Conservation (phyloP, 2,888 invertebrate species). For the Leucoma salicis region DNA sequence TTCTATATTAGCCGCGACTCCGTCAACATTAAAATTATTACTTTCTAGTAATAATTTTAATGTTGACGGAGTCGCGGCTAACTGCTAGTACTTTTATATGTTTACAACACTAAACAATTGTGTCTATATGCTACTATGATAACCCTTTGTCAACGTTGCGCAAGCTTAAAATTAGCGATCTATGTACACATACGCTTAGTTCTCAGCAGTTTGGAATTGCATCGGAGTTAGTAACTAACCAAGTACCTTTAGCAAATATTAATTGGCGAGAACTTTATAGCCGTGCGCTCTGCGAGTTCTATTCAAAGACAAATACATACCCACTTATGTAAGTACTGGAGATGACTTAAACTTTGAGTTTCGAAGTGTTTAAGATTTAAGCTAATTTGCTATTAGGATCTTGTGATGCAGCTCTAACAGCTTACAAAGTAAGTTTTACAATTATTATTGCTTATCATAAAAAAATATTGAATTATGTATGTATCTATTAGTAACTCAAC, state of each 20-base stretch:
- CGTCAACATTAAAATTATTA: no score
- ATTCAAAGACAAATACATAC: constrained; percentile 56
- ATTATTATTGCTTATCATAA: no score
- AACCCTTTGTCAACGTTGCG: no score
- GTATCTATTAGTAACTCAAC: no score
- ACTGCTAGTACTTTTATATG: no score
- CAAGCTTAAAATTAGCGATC: constrained; percentile 41
- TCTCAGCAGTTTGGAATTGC: constrained; percentile 44
- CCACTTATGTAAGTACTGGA: constrained; percentile 35
- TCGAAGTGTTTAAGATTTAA: constrained; percentile 30
- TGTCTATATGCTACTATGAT: no score
- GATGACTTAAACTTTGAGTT: constrained; percentile 48
- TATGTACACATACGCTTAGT: constrained; percentile 21
- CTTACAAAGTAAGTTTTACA: no score
- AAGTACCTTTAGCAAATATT: constrained; percentile 68
- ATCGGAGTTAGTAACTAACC: constrained; percentile 49
- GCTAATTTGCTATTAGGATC: constrained; percentile 7
- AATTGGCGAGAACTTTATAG: constrained; percentile 52
- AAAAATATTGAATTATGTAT: no score
- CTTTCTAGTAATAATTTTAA: no score
- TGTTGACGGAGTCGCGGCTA: no score
- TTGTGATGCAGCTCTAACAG: constrained; percentile 7
- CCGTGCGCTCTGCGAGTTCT: constrained; percentile 42
- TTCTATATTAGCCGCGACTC: no score
- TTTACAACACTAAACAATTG: no score